Percentiles rank a stretch among this genome's conserved stretches.
Conservation (phyloP, 2,113 vertebrate species). For the Alligator mississippiensis region DNA sequence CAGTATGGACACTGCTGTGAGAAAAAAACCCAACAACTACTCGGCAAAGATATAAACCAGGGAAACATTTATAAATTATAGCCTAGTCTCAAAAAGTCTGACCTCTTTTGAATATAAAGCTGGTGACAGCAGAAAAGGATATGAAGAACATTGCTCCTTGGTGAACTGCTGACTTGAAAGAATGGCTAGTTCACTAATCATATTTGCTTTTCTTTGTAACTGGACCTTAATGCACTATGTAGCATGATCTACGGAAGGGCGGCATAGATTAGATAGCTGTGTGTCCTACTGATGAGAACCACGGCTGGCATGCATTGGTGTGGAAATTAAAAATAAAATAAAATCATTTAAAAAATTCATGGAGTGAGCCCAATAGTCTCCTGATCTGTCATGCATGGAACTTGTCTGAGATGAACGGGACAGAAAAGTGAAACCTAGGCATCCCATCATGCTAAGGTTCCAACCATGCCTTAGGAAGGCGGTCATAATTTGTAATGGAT, state of each 20-base stretch:
- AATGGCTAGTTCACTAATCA: constrained; percentile 37
- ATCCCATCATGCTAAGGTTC: background rate
- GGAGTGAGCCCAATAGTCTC: constrained; percentile 69
- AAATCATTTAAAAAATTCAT: constrained; percentile 73
- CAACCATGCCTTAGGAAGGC: constrained; percentile 56
- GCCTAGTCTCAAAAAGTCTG: background rate
- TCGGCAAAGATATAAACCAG: background rate
- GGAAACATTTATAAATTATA: background rate
- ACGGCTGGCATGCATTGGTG: constrained; percentile 55
- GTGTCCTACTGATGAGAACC: constrained; percentile 60
- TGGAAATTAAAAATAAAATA: constrained; percentile 77
- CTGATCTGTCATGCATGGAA: constrained; percentile 67
- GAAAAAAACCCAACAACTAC: background rate
- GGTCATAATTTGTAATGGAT: constrained; percentile 69
- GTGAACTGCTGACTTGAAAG: constrained; percentile 9
- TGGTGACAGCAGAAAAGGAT: background rate
- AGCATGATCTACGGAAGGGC: constrained; percentile 62
- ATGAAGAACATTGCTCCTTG: background rate
- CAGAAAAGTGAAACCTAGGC: constrained; percentile 69
- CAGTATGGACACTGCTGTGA: background rate
- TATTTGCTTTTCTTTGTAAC: constrained; percentile 68
- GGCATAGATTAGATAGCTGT: constrained; percentile 65
- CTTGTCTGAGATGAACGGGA: constrained; percentile 65
- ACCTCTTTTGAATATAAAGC: background rate
- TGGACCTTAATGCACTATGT: constrained; percentile 60